phyloP scores from a whole-genome alignment of 2,888 invertebrate genomes.

The Philereme vetulata region DNA sequence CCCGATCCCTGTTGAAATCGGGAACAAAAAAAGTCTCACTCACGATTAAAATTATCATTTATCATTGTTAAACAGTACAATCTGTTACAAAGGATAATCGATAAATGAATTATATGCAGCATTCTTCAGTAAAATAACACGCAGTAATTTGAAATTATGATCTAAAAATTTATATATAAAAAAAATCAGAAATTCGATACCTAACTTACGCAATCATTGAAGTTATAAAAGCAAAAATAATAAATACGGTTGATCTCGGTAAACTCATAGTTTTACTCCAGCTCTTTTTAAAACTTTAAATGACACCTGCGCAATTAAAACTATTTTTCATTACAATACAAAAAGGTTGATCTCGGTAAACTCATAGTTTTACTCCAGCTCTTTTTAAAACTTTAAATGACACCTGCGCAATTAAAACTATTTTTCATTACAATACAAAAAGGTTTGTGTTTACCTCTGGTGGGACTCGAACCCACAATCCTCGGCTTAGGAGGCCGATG shows the following conservation, averaged over 20 bases:
- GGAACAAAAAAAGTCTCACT: no score
- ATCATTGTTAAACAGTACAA: no score
- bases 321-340: slow-evolving; percentile 37
- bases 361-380: background rate
- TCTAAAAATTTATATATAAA: background rate
- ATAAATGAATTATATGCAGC: no score
- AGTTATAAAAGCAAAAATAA: background rate
- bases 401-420: slow-evolving; percentile 11
- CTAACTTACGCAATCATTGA: no score
- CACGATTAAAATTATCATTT: no score
- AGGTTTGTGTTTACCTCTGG: slow-evolving; percentile 87
- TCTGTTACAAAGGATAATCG: no score
- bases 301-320: slow-evolving; percentile 13
- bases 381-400: background rate
- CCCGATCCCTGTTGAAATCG: no score
- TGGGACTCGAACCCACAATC: slow-evolving; percentile 94
- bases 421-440: slow-evolving; percentile 49
- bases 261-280: background rate
- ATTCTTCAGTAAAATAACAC: no score
- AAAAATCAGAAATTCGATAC: background rate
- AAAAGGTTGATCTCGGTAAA: slow-evolving; percentile 51
- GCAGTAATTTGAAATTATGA: no score
- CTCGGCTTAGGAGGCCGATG: slow-evolving; percentile 94
- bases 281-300: background rate
- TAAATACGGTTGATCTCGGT: background rate